Percentiles rank a stretch among this genome's conserved stretches.
Evolutionary conservation across 2,113 vertebrate genomes (phyloP).

Genomic region (Columba livia): DNA sequence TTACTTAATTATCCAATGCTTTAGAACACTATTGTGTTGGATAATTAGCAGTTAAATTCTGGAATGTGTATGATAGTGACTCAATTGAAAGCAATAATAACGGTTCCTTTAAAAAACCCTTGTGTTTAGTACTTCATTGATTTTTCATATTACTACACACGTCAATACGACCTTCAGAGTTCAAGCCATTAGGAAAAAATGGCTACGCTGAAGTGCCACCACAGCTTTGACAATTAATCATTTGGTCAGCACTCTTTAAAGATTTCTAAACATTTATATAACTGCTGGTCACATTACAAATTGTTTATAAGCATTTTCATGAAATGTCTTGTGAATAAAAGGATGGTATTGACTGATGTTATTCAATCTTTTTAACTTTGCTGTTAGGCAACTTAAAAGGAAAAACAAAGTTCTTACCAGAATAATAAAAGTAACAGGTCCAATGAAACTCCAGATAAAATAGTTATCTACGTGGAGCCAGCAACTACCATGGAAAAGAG

Average conservation of each 20-base stretch:
- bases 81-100: slow-evolving; percentile 16
- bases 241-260: slow-evolving; percentile 15
- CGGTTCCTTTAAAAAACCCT: not conserved
- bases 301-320: not conserved
- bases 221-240: slow-evolving; percentile 44
- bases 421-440: slow-evolving; percentile 97
- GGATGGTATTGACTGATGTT: not conserved
- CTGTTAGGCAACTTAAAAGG: not conserved
- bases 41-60: slow-evolving; percentile 43
- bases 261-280: slow-evolving; percentile 32
- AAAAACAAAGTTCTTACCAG: slow-evolving; percentile 83
- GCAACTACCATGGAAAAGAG: slow-evolving; percentile 80
- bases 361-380: not conserved
- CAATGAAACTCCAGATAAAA: slow-evolving; percentile 99
- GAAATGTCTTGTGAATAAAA: not conserved
- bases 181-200: slow-evolving; percentile 37
- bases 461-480: slow-evolving; percentile 98
- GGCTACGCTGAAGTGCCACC: not conserved
- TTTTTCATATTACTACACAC: slow-evolving; percentile 32
- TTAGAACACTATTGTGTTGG: not conserved
- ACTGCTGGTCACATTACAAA: not conserved
- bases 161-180: slow-evolving; percentile 32
- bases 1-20: not conserved
- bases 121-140: slow-evolving; percentile 2
- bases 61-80: not conserved